Base-by-base conservation (phyloP, 2,888 invertebrate species). In the Nebria brevicollis region DNA sequence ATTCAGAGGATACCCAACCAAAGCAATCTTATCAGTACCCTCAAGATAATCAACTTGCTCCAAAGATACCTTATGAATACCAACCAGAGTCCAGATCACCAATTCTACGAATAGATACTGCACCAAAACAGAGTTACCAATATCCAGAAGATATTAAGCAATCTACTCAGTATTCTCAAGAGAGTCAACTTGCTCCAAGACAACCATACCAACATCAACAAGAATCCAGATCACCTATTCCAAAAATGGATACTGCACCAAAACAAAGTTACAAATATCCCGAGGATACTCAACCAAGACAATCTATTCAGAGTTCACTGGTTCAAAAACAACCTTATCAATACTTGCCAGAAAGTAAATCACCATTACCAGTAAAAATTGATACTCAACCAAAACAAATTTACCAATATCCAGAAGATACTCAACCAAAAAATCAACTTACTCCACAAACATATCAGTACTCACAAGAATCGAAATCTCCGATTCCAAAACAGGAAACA, bases 331-430 rank as follows among this genome's bases (percentile, higher is more conserved):
- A 26, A 11, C n/a, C 42, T 75, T 42, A 64, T 15, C 15, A 41
- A 20, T 64, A 80, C 75, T 26, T 68, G 26, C 65, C 64, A 34
- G 75, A 42, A 41, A 34, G 34, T 34, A 68, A 81, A 70, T 77
- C 81, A 72, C 79, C 76, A 77, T 76, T 77, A 15, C 11, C 74
- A 54, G 74, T 82, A 8, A 81, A 77, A 64, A 72, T 54, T 72
- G 72, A 72, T 66, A 54, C 11, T 3, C 54, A 54, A 54, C 13
- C 13, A 54, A 54, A 54, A 70, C 43, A 68, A 73, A 74, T 42
- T 70, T 34, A 34, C 77, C 77, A 41, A 6, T 7, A 73, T 43
- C 20, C 34, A 34, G 34, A 34, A 34, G 34, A 34, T 34, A 34
- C 5, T 34, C 34, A 72, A 41, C 15, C 13, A 76, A 43, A 26